Base-by-base conservation (phyloP, 2,888 invertebrate species). In the Dendrolimus pini region DNA sequence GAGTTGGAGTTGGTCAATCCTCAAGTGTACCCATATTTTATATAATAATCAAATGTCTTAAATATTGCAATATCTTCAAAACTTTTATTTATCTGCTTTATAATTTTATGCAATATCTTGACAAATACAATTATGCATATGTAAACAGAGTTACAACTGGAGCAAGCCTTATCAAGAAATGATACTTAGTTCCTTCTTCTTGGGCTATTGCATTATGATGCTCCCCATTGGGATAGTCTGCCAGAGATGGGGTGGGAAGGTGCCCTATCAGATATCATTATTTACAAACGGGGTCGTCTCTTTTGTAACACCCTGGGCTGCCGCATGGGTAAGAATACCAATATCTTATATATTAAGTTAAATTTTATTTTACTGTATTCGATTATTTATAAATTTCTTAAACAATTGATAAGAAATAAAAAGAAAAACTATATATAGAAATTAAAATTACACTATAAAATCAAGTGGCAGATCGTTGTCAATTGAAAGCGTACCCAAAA, bases 211-310 rank as follows among this genome's bases (percentile, higher is more conserved):
- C n/a, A 65, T 86, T n/a, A 89, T 89, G 65, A 91, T 91, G 69
- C 76, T 92, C 12, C 90, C 91, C 0, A 86, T 91, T 42, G 93
- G 93, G 0, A 71, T 92, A 59, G 72, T 94, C 41, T 92, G 93
- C 0, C 93, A 93, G 64, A 78, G 83, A 1, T 92, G 92, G 77
- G 94, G 94, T 1, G 94, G 93, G 0, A 93, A 93, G 65, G 75
- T 90, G 54, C 81, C 94, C 0, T 65, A 90, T 9, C 82, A 86
- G 41, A 62, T 82, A 1, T 85, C 90, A 0, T 72, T 93, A 52
- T 62, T 74, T 12, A 58, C 71, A 0, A 84, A 77, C 56, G 74
- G 68, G 0, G 13, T 77, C 1, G 52, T 70, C 1, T 70, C 70
- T 9, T 62, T 85, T 41, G 52, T 75, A 0, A 74, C 79, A 0